A percentile compares a stretch with the other conserved stretches of the same genome.
Conservation (phyloP, 2,113 vertebrate genomes). For the Ornithorhynchus anatinus region DNA sequence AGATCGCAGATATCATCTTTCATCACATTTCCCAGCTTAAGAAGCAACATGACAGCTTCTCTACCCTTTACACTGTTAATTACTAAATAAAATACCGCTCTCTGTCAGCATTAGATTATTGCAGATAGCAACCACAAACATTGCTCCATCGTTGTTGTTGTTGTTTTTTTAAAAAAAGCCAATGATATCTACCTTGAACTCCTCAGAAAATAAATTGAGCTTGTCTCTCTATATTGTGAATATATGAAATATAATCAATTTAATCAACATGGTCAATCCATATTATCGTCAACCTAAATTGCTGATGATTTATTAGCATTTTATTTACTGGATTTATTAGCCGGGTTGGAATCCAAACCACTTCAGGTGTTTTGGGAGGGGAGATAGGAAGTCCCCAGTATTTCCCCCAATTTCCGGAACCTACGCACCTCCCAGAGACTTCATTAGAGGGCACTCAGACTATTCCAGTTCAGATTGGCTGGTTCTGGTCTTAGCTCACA, state of each 20-base stretch:
- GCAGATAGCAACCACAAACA: constrained; percentile 79
- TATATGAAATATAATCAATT: constrained; percentile 80
- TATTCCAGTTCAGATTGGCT: neutral
- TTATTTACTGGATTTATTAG: constrained; percentile 57
- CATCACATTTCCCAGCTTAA: constrained; percentile 90
- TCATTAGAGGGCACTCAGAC: neutral
- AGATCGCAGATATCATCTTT: constrained; percentile 98
- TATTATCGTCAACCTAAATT: constrained; percentile 72
- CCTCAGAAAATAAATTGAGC: constrained; percentile 75
- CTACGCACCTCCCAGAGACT: neutral
- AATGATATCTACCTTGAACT: constrained; percentile 69
- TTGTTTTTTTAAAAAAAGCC: constrained; percentile 31
- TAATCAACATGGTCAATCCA: constrained; percentile 70
- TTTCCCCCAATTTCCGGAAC: neutral
- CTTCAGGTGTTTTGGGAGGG: constrained; percentile 11
- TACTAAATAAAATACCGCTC: constrained; percentile 91
- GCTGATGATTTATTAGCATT: constrained; percentile 70
- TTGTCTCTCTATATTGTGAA: constrained; percentile 72
- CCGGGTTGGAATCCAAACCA: constrained; percentile 5
- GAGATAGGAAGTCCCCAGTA: constrained; percentile 1
- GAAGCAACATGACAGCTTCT: constrained; percentile 90
- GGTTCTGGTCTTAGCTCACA: neutral
- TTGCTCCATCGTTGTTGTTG: constrained; percentile 67
- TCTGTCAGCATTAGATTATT: constrained; percentile 82
- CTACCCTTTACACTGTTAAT: constrained; percentile 90